phyloP scores from a whole-genome alignment of 2,888 invertebrate genomes.

The Glyphotaelius pellucidus region DNA sequence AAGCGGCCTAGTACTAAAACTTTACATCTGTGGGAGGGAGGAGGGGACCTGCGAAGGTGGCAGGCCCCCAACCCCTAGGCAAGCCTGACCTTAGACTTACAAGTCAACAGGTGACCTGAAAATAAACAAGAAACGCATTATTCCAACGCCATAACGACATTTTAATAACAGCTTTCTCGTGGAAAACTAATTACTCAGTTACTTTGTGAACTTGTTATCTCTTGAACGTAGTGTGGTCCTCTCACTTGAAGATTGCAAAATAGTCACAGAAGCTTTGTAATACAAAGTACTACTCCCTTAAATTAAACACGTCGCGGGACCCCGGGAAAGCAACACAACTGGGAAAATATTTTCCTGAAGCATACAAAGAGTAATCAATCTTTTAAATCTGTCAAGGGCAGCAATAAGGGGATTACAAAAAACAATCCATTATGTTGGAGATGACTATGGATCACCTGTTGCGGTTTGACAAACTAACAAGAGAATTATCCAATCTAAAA shows the following conservation, averaged over 20 bases:
- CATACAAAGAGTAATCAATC: slow-evolving; percentile 23
- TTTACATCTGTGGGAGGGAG: neutral
- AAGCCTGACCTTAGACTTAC: slow-evolving; percentile 28
- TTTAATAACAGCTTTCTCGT: neutral
- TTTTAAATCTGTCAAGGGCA: slow-evolving; percentile 20
- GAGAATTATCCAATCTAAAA: slow-evolving; percentile 9
- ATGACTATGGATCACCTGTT: neutral
- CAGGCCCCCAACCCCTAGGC: neutral
- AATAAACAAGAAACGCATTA: neutral
- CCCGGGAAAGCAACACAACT: neutral
- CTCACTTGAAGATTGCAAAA: neutral
- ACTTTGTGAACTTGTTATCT: neutral
- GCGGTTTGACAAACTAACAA: neutral
- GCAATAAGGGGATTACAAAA: slow-evolving; percentile 19
- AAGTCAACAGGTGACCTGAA: slow-evolving; percentile 42
- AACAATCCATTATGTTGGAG: slow-evolving; percentile 5
- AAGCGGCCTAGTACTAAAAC: slow-evolving; percentile 32
- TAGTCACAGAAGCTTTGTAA: neutral
- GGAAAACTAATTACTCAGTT: neutral
- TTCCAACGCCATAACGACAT: neutral
- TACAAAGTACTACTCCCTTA: neutral
- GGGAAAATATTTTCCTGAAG: slow-evolving; percentile 9
- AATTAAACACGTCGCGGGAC: neutral
- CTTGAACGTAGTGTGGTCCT: neutral
- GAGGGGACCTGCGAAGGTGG: neutral